These are phyloP conservation scores for Cacatua alba DNA, from an alignment of 2,113 vertebrate species.

Conservation along the genomic window DNA sequence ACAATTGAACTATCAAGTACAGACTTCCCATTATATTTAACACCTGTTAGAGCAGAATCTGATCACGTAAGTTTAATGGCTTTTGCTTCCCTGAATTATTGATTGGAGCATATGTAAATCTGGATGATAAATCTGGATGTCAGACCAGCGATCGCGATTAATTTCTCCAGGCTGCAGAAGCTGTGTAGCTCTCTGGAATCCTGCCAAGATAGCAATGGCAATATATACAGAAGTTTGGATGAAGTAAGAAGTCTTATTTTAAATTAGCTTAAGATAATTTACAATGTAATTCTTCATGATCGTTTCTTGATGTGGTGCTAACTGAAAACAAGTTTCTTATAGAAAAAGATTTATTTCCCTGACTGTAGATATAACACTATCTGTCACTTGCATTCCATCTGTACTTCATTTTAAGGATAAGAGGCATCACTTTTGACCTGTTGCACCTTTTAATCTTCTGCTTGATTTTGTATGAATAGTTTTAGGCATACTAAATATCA, in stretches of 20 bases:
- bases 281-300: not conserved
- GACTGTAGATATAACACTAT: not conserved
- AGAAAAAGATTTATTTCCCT: not conserved
- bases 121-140: not conserved
- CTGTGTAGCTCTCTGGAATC: not conserved
- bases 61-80: not conserved
- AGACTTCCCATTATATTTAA: not conserved
- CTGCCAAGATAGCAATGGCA: not conserved
- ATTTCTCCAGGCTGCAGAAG: not conserved
- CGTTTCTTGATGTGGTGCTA: not conserved
- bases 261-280: not conserved
- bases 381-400: not conserved
- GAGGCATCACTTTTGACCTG: not conserved
- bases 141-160: not conserved
- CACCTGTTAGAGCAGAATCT: not conserved
- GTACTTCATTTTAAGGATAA: not conserved
- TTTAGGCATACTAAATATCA: not conserved
- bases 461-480: not conserved
- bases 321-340: not conserved
- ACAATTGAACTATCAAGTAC: not conserved
- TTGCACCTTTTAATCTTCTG: not conserved
- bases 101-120: not conserved
- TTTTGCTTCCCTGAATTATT: not conserved
- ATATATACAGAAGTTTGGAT: not conserved
- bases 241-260: not conserved